Percentiles rank a stretch among this genome's conserved stretches.
Conservation (phyloP, 2,888 invertebrate species). For the Philereme transversata region DNA sequence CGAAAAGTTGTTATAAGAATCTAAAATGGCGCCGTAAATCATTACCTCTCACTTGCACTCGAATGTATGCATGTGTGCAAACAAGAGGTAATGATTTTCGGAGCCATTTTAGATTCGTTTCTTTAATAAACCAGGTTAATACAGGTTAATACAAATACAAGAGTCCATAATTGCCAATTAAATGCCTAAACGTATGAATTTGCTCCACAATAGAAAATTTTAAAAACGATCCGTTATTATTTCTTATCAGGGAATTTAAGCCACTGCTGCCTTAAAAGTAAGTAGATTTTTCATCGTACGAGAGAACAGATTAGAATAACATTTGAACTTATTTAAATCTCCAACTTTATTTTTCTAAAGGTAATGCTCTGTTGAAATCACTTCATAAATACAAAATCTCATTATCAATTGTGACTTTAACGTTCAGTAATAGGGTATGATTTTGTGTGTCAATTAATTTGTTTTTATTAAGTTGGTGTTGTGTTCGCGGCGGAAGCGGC, state of each 20-base stretch:
- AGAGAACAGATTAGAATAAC: slow-evolving; percentile 33
- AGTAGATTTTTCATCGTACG: neutral
- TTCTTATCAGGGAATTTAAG: slow-evolving; percentile 2
- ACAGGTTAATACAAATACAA: too few species aligned
- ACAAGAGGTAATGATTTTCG: too few species aligned
- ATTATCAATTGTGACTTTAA: slow-evolving; percentile 24
- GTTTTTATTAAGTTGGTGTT: slow-evolving; percentile 54
- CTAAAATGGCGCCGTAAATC: too few species aligned
- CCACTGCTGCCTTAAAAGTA: neutral
- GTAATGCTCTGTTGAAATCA: slow-evolving; percentile 59
- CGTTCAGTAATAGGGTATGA: slow-evolving; percentile 15
- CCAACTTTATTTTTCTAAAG: slow-evolving; percentile 58
- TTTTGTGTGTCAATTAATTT: slow-evolving; percentile 33
- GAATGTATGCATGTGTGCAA: too few species aligned
- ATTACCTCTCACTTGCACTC: too few species aligned
- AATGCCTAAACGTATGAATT: slow-evolving; percentile 27
- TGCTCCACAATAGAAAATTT: slow-evolving; percentile 25
- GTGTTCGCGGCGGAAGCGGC: slow-evolving; percentile 56
- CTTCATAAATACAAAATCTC: slow-evolving; percentile 44
- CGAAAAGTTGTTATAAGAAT: too few species aligned
- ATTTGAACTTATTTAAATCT: slow-evolving; percentile 61
- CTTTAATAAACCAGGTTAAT: too few species aligned
- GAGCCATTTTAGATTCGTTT: too few species aligned
- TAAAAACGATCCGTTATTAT: slow-evolving; percentile 19
- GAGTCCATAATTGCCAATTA: neutral